Conservation (phyloP, 2,888 invertebrate genomes). For the Drosophila antonietae region DNA sequence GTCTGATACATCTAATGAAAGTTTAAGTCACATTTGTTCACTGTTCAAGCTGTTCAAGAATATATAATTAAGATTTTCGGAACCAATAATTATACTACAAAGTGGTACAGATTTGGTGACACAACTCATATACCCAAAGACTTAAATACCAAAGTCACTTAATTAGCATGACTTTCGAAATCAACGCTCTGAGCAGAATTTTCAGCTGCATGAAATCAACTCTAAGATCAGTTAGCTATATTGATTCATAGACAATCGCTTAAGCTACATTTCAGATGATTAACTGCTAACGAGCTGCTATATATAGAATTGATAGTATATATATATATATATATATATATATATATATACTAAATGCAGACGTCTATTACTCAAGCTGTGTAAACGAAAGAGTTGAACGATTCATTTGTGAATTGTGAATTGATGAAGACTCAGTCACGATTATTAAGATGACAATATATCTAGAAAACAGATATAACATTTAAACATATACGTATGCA, state of each 20-base stretch:
- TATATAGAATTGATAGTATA: slow-evolving; percentile 1
- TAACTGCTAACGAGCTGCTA: slow-evolving; percentile 24
- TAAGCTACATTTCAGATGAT: slow-evolving; percentile 29
- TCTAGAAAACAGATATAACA: background rate
- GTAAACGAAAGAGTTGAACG: slow-evolving; percentile 12
- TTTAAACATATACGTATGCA: background rate
- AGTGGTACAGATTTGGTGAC: background rate
- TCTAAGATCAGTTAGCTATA: slow-evolving; percentile 20
- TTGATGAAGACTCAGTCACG: slow-evolving; percentile 13
- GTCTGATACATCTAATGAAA: background rate
- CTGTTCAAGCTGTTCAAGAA: background rate
- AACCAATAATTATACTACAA: background rate
- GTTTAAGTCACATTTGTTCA: background rate
- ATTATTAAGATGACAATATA: background rate
- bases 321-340: background rate
- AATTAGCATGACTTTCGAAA: slow-evolving; percentile 33
- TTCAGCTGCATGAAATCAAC: background rate
- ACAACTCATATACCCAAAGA: background rate
- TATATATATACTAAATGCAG: background rate
- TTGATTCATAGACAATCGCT: slow-evolving; percentile 15
- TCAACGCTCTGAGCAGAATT: background rate
- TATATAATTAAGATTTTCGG: background rate
- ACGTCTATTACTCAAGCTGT: slow-evolving; percentile 22
- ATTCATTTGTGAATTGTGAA: slow-evolving; percentile 8
- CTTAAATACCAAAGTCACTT: slow-evolving; percentile 21